A percentile compares a stretch with the other conserved stretches of the same genome.
Conservation (phyloP, 2,113 vertebrate species). For the Hyla sarda region DNA sequence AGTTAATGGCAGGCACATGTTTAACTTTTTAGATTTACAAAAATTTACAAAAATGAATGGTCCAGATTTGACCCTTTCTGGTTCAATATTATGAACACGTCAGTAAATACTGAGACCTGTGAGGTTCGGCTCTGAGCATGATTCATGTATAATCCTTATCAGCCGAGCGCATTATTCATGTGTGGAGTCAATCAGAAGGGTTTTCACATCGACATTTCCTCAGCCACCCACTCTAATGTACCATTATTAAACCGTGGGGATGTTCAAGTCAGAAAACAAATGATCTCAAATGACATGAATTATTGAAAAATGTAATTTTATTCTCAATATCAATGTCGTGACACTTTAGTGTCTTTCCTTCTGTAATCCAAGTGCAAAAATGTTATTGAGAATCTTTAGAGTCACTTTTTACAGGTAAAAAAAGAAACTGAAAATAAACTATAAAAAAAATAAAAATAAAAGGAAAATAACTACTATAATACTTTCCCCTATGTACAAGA, state of each 20-base stretch:
- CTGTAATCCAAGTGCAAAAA: neutral
- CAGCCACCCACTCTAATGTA: conserved; percentile 20
- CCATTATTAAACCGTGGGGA: conserved; percentile 14
- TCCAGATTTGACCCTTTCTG: neutral
- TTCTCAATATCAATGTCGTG: neutral
- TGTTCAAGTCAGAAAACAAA: neutral
- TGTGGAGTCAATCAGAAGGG: neutral
- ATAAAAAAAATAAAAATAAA: neutral
- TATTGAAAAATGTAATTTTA: neutral
- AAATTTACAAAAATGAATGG: neutral
- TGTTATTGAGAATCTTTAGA: neutral
- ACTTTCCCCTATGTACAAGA: no score
- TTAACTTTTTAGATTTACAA: neutral
- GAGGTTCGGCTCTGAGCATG: neutral
- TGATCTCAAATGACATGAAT: neutral
- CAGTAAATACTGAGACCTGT: neutral
- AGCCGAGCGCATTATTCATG: conserved; percentile 5
- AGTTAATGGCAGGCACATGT: neutral
- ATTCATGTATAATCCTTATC: neutral
- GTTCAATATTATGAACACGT: neutral
- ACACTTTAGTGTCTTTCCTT: neutral
- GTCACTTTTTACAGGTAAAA: neutral
- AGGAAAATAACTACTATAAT: no score
- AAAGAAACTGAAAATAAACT: neutral
- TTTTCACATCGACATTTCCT: neutral